Conservation (phyloP, 1,140 invertebrate genomes). For the Zaprionus vittiger region DNA sequence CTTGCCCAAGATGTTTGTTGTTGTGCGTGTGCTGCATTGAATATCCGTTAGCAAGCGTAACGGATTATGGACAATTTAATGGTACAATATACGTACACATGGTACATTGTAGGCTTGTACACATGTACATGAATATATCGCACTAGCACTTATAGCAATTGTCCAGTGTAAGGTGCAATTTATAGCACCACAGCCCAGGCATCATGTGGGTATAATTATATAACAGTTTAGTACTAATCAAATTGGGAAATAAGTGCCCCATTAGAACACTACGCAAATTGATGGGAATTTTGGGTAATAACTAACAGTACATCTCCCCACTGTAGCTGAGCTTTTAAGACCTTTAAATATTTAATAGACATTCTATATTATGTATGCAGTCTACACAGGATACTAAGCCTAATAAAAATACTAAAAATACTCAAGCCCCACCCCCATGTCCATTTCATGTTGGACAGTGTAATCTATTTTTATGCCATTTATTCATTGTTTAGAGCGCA, state of each 20-base stretch:
- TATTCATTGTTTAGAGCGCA: slow-evolving; percentile 74
- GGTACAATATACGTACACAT: slow-evolving; percentile 45
- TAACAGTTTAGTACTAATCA: slow-evolving; percentile 42
- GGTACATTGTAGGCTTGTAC: neutral
- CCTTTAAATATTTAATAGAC: neutral
- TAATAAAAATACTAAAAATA: no score
- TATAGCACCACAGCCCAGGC: slow-evolving; percentile 9
- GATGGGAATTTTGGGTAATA: neutral
- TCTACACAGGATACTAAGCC: neutral
- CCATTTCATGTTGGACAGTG: slow-evolving; percentile 36
- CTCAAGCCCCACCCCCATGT: neutral
- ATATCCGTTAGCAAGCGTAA: slow-evolving; percentile 58
- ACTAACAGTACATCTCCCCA: neutral
- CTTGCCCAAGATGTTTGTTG: slow-evolving; percentile 20
- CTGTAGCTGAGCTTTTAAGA: neutral
- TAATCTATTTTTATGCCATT: slow-evolving; percentile 72
- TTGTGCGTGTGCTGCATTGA: slow-evolving; percentile 50
- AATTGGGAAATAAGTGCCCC: slow-evolving; percentile 13
- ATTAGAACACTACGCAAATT: neutral
- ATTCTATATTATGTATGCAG: neutral
- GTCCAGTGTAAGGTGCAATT: slow-evolving; percentile 45
- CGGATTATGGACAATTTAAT: slow-evolving; percentile 65
- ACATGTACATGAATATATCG: slow-evolving; percentile 27
- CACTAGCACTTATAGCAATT: slow-evolving; percentile 61
- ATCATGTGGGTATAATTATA: slow-evolving; percentile 58